A percentile compares a stretch with the other conserved stretches of the same genome.
Conservation (phyloP, 2,797 vertebrate genomes). For the Monodelphis domestica region DNA sequence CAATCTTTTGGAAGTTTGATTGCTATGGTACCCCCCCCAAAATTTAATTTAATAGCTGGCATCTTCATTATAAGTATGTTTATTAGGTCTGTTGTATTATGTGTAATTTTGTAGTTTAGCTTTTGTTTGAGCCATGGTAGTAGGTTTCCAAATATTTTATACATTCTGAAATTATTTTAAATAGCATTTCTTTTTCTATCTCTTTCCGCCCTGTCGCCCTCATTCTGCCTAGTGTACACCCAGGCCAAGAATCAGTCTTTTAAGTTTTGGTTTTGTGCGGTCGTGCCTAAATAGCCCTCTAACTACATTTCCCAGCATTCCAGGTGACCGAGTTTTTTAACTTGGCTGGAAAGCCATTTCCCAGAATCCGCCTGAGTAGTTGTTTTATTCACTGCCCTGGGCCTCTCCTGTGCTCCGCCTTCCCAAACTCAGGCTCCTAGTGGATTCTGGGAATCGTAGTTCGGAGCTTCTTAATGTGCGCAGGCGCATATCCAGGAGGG, state of each 20-base stretch:
- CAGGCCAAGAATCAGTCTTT: too few species aligned
- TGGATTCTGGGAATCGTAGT: not conserved
- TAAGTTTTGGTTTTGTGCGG: not conserved
- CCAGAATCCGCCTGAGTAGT: not conserved
- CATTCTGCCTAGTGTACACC: fast-evolving
- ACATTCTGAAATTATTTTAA: not conserved
- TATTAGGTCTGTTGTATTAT: too few species aligned
- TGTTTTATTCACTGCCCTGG: not conserved
- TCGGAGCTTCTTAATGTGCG: not conserved
- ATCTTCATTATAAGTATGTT: not conserved
- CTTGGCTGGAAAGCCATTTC: not conserved
- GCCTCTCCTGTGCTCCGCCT: not conserved
- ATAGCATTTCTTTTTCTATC: not conserved
- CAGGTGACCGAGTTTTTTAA: not conserved
- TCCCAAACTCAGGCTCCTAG: not conserved
- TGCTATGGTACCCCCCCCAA: not conserved
- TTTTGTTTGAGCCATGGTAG: not conserved
- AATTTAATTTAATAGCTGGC: not conserved
- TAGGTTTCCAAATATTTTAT: not conserved
- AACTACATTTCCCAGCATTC: not conserved
- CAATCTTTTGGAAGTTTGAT: too few species aligned
- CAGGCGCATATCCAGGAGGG: not conserved
- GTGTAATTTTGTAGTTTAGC: too few species aligned
- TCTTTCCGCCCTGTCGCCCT: not conserved
- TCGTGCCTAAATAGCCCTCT: not conserved